Evolutionary conservation across 2,113 vertebrate genomes (phyloP).

Genomic region (Rhineura floridana): DNA sequence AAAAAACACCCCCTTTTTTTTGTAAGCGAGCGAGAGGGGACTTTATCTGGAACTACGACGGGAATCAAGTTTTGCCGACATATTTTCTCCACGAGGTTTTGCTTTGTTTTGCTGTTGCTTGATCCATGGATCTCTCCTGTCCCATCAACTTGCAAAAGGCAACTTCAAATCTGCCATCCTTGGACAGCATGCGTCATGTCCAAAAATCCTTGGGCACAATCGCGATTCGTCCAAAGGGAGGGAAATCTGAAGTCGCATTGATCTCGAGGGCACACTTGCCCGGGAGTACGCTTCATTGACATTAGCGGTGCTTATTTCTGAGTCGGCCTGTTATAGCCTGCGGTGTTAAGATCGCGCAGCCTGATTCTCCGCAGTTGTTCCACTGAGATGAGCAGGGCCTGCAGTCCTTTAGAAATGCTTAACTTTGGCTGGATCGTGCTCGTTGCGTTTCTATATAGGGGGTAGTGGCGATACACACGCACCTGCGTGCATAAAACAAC

Average conservation of each 20-base stretch:
- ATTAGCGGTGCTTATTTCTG: too few species aligned
- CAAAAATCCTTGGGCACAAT: too few species aligned
- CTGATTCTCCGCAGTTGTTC: background rate
- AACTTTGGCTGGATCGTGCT: background rate
- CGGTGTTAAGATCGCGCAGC: background rate
- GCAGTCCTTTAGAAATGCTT: background rate
- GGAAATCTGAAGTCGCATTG: background rate
- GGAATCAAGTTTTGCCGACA: background rate
- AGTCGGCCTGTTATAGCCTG: too few species aligned
- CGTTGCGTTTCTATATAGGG: background rate
- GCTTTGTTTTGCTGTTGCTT: background rate
- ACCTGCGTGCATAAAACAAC: too few species aligned
- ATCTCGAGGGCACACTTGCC: background rate
- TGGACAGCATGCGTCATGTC: background rate
- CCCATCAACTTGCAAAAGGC: background rate
- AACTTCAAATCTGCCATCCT: background rate
- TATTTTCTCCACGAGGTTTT: background rate
- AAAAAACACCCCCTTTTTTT: background rate
- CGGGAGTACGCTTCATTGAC: too few species aligned
- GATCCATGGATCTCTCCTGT: background rate
- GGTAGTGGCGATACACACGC: too few species aligned
- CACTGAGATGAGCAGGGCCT: background rate
- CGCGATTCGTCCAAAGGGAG: background rate
- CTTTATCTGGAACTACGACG: background rate
- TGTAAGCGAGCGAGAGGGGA: background rate